phyloP scores from a whole-genome alignment of 2,888 invertebrate species.

The Dexiosoma caninum region DNA sequence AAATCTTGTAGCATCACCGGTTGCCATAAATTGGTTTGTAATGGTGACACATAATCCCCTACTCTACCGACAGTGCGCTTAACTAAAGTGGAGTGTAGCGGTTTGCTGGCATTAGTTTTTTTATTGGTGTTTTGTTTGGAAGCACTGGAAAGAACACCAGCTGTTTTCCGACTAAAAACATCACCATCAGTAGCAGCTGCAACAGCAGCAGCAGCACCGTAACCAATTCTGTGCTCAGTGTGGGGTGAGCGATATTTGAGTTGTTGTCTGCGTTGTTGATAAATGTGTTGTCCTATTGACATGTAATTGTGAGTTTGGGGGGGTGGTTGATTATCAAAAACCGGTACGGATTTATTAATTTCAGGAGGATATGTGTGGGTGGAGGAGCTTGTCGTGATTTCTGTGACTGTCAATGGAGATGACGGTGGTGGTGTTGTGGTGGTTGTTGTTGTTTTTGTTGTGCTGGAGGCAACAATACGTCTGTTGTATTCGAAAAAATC shows the following conservation, averaged over 20 bases:
- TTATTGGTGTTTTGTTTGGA: conserved; percentile 17
- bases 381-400: conserved; percentile 29
- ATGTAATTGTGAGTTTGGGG: conserved; percentile 4
- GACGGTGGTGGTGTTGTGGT: conserved; percentile 45
- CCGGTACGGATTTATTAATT: conserved; percentile 59
- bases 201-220: conserved; percentile 66
- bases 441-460: not conserved
- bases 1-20: conserved; percentile 70
- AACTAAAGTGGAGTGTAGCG: not conserved
- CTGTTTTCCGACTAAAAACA: conserved; percentile 54
- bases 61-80: not conserved
- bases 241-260: conserved; percentile 55
- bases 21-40: conserved; percentile 69
- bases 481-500: conserved; percentile 84
- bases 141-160: conserved; percentile 27
- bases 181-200: conserved; percentile 64
- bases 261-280: conserved; percentile 59
- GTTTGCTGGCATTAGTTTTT: conserved; percentile 1
- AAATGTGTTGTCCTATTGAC: not conserved
- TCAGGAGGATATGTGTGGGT: conserved; percentile 51
- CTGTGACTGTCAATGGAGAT: conserved; percentile 39
- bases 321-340: conserved; percentile 4
- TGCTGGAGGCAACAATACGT: conserved; percentile 56
- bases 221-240: conserved; percentile 71
- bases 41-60: conserved; percentile 49